Evolutionary conservation across 2,888 invertebrate species (phyloP), one percentile per base, ranked within the genome.

Genomic region (Galeopsomyia nigrocyanea): DNA sequence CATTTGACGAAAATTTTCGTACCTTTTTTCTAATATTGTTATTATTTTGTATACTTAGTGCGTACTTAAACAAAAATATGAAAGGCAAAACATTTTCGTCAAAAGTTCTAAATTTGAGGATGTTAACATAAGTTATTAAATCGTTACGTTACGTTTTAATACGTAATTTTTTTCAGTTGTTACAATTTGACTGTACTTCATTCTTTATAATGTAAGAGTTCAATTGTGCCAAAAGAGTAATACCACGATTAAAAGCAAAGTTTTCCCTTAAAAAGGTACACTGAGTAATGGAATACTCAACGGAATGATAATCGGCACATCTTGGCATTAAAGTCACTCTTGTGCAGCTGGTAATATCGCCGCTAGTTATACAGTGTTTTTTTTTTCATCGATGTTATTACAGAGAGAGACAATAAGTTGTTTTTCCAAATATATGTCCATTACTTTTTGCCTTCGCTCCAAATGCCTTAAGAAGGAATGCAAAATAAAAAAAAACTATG

Each of bases 261-360:
- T 62, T 71, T 71, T 67, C 47, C 57, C 67, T 57, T 72, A 69
- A 76, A 68, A 78, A 82, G 77, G 77, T 82, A 80, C 76, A 76
- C 62, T 68, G 71, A 78, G 78, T 77, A 77, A 66, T 77, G 61
- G 68, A 75, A 79, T 79, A 77, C 76, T 78, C 75, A 73, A 74
- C 79, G 78, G 78, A 82, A 80, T 79, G 76, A 75, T 76, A 79
- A 79, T 80, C 81, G 82, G 82, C 82, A 83, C 83, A 77, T 80
- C 78, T 79, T 82, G 83, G 82, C 79, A 81, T 80, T 71, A 77
- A 76, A 80, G 67, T 79, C 73, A 78, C 78, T 77, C 76, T 76
- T 77, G 72, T 67, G 67, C 73, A 79, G 77, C 74, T 76, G 71
- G 49, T 67, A 17, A 71, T 55, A 19, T 64, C 19, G 31, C 66